Evolutionary conservation across 2,113 vertebrate genomes (phyloP), one percentile per base, ranked within the genome.

Genomic region (Myrmecophaga tridactyla): DNA sequence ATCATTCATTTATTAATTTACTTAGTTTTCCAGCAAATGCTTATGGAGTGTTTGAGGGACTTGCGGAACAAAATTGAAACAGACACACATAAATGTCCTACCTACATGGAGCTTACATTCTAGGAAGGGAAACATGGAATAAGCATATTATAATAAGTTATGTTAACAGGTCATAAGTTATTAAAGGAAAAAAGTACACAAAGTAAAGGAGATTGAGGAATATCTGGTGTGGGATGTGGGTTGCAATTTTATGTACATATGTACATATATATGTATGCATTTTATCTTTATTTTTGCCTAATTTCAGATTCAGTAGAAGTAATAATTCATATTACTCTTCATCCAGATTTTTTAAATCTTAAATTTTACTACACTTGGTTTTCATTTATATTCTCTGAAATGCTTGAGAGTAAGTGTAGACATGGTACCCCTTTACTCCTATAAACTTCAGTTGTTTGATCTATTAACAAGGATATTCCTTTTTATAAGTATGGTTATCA

Each of bases 201-300:
- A 34, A 25, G 21, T 93, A 63, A 80, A 90, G 46, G 34, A 84
- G 53, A 75, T 75, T 88, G 7, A 75, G 25, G 80, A 51, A 20
- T 48, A 20, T 27, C 4, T 70, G 58, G 20, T 56, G 13, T 65
- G 80, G 39, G 31, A 46, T 6, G 43, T n/a, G 8, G 8, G 41
- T 85, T 94, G 34, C 31, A 85, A 7, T 92, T 82, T 78, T 95
- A 58, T 73, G n/a, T n/a, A n/a, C n/a, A n/a, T n/a, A n/a, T n/a
- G n/a, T 73, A 3, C 14, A 13, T 21, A 21, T 75, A 17, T 67
- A 17, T 85, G 14, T 65, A 6, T 77, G 36, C 53, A 20, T 60
- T 82, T 51, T 75, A n/a, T 39, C 73, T 90, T 70, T 78, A 90
- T 80, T 86, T 92, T 67, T 4, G 62, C 13, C n/a, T 73, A 85